phyloP scores from a whole-genome alignment of 2,113 vertebrate genomes.

The Amphiprion percula region DNA sequence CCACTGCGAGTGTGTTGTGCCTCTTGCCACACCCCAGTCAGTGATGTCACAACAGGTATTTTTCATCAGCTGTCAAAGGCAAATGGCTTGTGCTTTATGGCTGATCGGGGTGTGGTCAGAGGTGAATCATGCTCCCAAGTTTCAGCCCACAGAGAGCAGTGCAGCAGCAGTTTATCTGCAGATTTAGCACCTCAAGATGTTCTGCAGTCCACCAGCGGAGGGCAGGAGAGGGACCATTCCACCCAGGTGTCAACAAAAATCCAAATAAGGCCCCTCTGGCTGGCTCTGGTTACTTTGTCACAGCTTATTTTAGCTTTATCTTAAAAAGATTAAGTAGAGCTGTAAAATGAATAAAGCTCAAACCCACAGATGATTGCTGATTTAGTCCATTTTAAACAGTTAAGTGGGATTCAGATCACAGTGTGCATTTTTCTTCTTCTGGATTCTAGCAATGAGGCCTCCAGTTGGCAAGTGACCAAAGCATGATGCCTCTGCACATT shows the following conservation, averaged over 20 bases:
- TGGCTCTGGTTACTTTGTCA: neutral
- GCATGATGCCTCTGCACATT: neutral
- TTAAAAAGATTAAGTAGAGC: neutral
- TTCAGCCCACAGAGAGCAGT: conserved; percentile 38
- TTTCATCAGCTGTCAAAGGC: conserved; percentile 34
- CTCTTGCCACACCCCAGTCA: neutral
- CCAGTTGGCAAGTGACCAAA: neutral
- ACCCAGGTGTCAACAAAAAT: conserved; percentile 19
- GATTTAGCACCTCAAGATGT: neutral
- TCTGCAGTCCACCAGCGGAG: conserved; percentile 32
- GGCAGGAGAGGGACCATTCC: conserved; percentile 29
- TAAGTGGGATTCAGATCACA: too few species aligned
- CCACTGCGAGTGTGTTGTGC: neutral
- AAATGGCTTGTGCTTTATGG: conserved; percentile 21
- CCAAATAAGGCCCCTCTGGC: conserved; percentile 23
- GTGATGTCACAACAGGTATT: conserved; percentile 35
- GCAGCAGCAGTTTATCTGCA: conserved; percentile 44
- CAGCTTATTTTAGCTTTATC: neutral
- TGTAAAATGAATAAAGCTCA: neutral
- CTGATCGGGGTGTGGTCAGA: conserved; percentile 56
- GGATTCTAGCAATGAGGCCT: neutral
- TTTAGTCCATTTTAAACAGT: too few species aligned
- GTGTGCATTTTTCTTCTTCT: neutral
- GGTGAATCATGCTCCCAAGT: conserved; percentile 43
- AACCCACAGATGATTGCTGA: neutral